Percentiles rank a stretch among this genome's conserved stretches.
phyloP scores from a whole-genome alignment of 2,113 vertebrate genomes.

The Rhineura floridana region DNA sequence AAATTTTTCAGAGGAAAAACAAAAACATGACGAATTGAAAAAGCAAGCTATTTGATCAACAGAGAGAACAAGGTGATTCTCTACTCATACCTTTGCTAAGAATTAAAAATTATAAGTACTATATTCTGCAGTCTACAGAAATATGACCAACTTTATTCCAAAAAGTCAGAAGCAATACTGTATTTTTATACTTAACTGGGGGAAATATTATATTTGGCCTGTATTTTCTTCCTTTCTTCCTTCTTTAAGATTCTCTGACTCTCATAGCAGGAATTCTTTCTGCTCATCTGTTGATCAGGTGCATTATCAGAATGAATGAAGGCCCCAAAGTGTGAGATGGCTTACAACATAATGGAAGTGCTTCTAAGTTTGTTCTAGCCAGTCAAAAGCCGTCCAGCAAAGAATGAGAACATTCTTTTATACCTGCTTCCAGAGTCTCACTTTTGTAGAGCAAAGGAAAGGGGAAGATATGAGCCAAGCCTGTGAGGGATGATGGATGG shows the following conservation, averaged over 20 bases:
- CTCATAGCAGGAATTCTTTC: background rate
- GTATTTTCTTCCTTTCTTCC: background rate
- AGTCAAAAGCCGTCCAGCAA: too few species aligned
- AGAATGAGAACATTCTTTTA: background rate
- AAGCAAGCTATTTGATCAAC: background rate
- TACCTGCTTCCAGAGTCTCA: background rate
- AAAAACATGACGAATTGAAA: background rate
- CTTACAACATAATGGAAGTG: background rate
- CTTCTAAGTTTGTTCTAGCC: background rate
- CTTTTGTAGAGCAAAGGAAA: background rate
- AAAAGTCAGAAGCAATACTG: slow-evolving; percentile 14
- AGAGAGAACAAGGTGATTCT: background rate
- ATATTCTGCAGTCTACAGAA: background rate
- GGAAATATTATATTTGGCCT: slow-evolving; percentile 14
- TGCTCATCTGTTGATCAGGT: background rate
- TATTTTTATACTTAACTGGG: slow-evolving; percentile 2
- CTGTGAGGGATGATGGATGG: too few species aligned
- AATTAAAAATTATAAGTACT: background rate
- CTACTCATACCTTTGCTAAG: background rate
- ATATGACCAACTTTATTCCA: background rate
- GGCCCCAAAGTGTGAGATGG: background rate
- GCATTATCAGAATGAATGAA: background rate
- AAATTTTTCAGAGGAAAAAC: slow-evolving; percentile 9
- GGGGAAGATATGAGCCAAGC: too few species aligned
- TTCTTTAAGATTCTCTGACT: background rate